Evolutionary conservation across 2,888 invertebrate genomes (phyloP).

Genomic region (Pterobdella sp.): DNA sequence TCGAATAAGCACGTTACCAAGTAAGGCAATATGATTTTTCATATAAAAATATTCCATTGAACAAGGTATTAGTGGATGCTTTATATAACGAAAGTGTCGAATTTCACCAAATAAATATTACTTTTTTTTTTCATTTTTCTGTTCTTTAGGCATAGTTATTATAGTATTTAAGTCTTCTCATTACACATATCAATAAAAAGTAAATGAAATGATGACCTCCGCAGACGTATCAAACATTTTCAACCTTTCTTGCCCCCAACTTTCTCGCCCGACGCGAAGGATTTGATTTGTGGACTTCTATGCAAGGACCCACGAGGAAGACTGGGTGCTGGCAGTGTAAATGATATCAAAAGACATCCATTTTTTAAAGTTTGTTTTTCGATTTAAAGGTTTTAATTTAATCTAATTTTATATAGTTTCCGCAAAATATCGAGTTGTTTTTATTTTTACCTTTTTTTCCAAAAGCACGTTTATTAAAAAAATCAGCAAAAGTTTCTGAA

Average conservation of each 20-base stretch:
- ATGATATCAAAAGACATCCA: slow-evolving; percentile 77
- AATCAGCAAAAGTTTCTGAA: too few relatives aligned
- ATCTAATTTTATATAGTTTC: background rate
- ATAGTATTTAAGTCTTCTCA: too few relatives aligned
- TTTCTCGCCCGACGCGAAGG: slow-evolving; percentile 65
- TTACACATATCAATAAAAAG: too few relatives aligned
- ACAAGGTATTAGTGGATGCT: background rate
- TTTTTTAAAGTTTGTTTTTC: slow-evolving; percentile 65
- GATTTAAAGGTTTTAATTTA: background rate
- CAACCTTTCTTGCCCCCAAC: slow-evolving; percentile 80
- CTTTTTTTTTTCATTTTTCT: too few relatives aligned
- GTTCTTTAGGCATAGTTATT: too few relatives aligned
- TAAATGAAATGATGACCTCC: too few relatives aligned
- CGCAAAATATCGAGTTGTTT: background rate
- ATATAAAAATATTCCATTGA: background rate
- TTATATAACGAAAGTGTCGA: background rate
- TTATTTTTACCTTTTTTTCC: background rate
- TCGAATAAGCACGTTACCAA: slow-evolving; percentile 87
- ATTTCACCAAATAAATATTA: too few relatives aligned
- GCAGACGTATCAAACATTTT: slow-evolving; percentile 72
- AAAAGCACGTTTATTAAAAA: background rate
- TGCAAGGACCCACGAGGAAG: slow-evolving; percentile 81
- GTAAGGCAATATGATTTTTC: slow-evolving; percentile 35
- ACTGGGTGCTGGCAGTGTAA: slow-evolving; percentile 73
- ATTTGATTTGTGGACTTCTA: slow-evolving; percentile 72